These are phyloP conservation scores for Podarcis siculus DNA, from an alignment of 2,797 vertebrate species.

Conservation along the genomic window DNA sequence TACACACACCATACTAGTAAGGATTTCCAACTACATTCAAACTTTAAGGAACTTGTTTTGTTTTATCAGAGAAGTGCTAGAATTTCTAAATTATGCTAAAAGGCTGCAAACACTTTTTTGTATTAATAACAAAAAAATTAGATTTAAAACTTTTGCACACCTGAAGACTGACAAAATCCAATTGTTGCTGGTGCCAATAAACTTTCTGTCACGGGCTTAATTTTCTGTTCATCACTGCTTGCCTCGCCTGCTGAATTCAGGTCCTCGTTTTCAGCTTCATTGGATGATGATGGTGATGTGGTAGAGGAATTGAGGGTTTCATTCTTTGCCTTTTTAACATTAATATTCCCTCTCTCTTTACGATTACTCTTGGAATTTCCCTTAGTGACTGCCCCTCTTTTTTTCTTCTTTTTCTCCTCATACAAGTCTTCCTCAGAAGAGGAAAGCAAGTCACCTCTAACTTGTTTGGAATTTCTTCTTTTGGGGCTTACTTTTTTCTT, in stretches of 20 bases:
- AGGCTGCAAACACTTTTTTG: no score
- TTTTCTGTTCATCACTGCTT: constrained; percentile 92
- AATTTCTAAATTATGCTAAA: neutral
- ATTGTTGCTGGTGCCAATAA: constrained; percentile 76
- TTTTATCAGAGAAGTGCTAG: neutral
- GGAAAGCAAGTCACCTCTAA: constrained; percentile 66
- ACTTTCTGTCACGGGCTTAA: constrained; percentile 90
- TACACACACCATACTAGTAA: neutral
- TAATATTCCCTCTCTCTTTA: constrained; percentile 71
- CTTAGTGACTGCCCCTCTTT: constrained; percentile 63
- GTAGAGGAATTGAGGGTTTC: constrained; percentile 58
- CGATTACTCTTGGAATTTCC: constrained; percentile 66
- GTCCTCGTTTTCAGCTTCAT: constrained; percentile 81
- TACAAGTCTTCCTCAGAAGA: constrained; percentile 79
- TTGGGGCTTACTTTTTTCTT: constrained; percentile 77
- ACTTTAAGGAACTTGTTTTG: neutral
- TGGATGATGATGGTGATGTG: constrained; percentile 89
- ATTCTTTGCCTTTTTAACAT: constrained; percentile 69
- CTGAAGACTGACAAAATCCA: constrained; percentile 94
- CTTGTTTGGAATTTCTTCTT: constrained; percentile 71
- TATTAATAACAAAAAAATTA: neutral
- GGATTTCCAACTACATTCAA: neutral
- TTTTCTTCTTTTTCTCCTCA: constrained; percentile 74
- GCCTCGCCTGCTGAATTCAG: constrained; percentile 85
- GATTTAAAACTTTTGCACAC: constrained; percentile 76